Base-by-base conservation (phyloP, 2,113 vertebrate genomes). In the Cariama cristata region DNA sequence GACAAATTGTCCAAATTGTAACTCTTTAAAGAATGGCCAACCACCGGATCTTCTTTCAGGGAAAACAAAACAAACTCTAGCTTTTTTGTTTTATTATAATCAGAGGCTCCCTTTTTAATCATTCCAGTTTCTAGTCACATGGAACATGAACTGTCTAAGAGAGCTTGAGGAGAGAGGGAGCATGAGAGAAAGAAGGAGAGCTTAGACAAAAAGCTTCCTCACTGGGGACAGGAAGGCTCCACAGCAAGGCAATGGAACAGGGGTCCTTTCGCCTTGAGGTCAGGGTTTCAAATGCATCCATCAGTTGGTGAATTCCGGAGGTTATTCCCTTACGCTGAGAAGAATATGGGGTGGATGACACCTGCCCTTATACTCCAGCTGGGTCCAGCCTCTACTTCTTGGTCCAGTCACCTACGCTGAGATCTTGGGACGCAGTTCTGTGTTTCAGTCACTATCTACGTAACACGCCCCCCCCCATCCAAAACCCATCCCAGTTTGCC, bases 11-110 rank as follows among this genome's bases (percentile, higher is more conserved):
- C 89, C 96, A 95, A 95, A 92, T 83, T 96, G 93, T 94, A 96
- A 6, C 52, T 93, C 68, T 94, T 49, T 85, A 86, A 97, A 97
- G 95, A 95, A 76, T 28, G 45, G 81, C 94, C 92, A 97, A 81
- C 69, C 60, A 95, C 97, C 67, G 22, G 93, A 96, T 97, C 91
- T 92, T 97, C 97, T 94, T 86, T 96, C 95, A 97, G 45, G 76
- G 91, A 95, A 98, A 97, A 92, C 97, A 97, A 97, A 97, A 96
- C 86, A 93, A 91, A 89, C 89, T 83, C 56, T 64, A 84, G 45
- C 79, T 93, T 96, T 92, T 97, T 97, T 97, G 64, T 96, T 97
- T 96, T 77, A 79, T 92, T 95, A 94, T 94, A 96, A 91, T 91
- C 91, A 95, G 90, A 94, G 86, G 33, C 66, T 95, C 89, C 63